Conservation (phyloP, 64 coral and sea anemone genomes). For the Montipora capricornis region DNA sequence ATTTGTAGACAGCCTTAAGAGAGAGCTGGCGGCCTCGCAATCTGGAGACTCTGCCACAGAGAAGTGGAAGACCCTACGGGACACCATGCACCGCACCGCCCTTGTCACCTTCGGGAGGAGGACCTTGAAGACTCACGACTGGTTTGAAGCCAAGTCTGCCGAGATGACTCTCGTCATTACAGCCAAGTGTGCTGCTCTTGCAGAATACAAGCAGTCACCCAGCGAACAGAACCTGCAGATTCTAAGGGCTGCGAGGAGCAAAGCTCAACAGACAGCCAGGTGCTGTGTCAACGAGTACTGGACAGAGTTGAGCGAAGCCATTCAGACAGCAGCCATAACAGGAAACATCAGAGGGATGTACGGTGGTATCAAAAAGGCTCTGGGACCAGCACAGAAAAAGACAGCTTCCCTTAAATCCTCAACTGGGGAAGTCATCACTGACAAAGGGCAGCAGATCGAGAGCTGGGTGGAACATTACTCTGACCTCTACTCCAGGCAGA, state of each 20-base stretch:
- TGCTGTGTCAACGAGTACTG: conserved; percentile 54
- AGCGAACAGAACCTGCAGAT: background rate
- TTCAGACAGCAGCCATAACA: conserved; percentile 18
- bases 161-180: conserved; percentile 35
- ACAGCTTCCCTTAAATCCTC: background rate
- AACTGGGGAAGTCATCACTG: background rate
- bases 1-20: conserved; percentile 4
- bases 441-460: conserved; percentile 36
- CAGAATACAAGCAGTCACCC: conserved; percentile 24
- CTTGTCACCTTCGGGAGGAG: conserved; percentile 45
- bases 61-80: background rate
- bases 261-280: background rate
- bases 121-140: conserved; percentile 11
- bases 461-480: conserved; percentile 71
- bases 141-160: conserved; percentile 48
- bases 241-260: background rate
- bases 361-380: conserved; percentile 45
- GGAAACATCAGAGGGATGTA: conserved; percentile 2
- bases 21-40: background rate
- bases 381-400: conserved; percentile 1
- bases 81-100: conserved; percentile 37
- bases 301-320: conserved; percentile 47
- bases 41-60: background rate
- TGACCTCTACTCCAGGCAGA: conserved; percentile 46
- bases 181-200: background rate